Evolutionary conservation across 2,797 vertebrate species (phyloP), one percentile per base, ranked within the genome.

Genomic region (Halcyon smyrnensis): DNA sequence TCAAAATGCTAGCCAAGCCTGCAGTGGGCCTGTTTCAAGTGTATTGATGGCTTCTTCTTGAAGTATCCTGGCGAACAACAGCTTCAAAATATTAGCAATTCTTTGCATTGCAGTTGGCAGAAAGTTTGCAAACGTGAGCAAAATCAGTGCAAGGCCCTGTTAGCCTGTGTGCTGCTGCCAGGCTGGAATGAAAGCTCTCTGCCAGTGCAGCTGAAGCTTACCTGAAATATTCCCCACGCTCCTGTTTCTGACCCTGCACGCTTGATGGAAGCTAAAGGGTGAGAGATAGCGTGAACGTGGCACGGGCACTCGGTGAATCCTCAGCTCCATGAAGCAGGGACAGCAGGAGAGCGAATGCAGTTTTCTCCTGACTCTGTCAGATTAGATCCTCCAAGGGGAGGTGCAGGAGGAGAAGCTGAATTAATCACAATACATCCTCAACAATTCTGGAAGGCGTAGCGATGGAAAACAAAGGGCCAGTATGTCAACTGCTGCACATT

Each of bases 41-140:
- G 62, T 34, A 51, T 78, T 34, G 84, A 88, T 73, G 41, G 13
- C 21, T 86, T 65, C 30, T 93, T 81, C 83, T 95, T 82, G 30
- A 90, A 90, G 51, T 45, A 21, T 19, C 36, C 76, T 92, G 91
- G 78, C 89, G 79, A 90, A 65, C 1, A 59, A 2, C 15, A 73
- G 14, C 82, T 57, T 75, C 39, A 73, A 59, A 75, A 78, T 41
- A 41, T 80, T 20, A 88, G 27, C n/a, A 62, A 24, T 75, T 23
- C 3, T 63, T 63, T 59, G 57, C 75, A 46, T 7, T 1, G 4
- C 68, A 90, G 62, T 65, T 88, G 87, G 73, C 54, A 53, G 57
- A 4, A 51, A 81, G 65, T 37, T 62, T 41, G n/a, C 28, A 75
- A 86, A 67, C 0, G 1, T 43, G 73, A 83, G 34, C 54, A 75